phyloP scores from a whole-genome alignment of 2,797 vertebrate genomes.

The Arctocebus calabarensis region DNA sequence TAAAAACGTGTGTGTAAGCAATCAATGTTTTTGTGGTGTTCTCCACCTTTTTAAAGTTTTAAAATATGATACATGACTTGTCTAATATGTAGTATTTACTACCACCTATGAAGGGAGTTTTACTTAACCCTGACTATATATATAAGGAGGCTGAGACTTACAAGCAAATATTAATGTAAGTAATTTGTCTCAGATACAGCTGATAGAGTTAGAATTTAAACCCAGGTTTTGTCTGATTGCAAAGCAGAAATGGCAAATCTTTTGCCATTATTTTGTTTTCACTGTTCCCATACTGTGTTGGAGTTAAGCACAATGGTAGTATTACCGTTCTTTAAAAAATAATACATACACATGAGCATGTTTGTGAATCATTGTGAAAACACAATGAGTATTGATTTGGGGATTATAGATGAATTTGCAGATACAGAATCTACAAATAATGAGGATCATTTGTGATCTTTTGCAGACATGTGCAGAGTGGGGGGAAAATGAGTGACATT shows the following conservation, averaged over 20 bases:
- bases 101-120: neutral
- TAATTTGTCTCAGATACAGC: conserved; percentile 39
- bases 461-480: neutral
- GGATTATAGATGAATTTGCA: neutral
- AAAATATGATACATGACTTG: neutral
- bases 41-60: conserved; percentile 49
- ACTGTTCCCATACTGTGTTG: conserved; percentile 30
- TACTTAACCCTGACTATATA: conserved; percentile 29
- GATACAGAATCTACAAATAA: neutral
- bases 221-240: neutral
- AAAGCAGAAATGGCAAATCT: neutral
- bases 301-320: neutral
- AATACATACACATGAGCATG: neutral
- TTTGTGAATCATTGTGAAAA: neutral
- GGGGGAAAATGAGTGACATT: neutral
- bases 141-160: conserved; percentile 39
- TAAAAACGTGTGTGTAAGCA: conserved; percentile 26
- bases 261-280: conserved; percentile 28
- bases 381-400: neutral
- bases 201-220: conserved; percentile 53
- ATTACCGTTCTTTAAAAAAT: conserved; percentile 19
- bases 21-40: conserved; percentile 4
- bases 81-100: conserved; percentile 47
- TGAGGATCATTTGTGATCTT: neutral
- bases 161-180: conserved; percentile 9